phyloP scores from a whole-genome alignment of 1,140 invertebrate species.

The Dufourea novaeangliae region DNA sequence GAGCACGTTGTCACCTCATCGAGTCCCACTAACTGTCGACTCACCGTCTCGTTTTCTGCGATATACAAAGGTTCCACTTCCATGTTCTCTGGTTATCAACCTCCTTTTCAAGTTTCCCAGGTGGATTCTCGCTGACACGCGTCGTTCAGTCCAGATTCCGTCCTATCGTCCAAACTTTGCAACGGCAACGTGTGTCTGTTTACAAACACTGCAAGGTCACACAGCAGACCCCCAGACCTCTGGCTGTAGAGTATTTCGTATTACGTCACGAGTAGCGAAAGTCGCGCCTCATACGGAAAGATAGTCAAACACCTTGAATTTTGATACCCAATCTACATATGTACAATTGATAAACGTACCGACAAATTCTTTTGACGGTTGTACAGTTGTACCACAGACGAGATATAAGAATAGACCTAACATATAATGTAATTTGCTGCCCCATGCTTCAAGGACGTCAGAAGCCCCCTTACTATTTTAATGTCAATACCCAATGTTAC shows the following conservation, averaged over 20 bases:
- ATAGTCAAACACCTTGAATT: not conserved
- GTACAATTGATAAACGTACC: not conserved
- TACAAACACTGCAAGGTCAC: conserved; percentile 81
- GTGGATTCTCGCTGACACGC: conserved; percentile 23
- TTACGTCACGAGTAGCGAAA: conserved; percentile 70
- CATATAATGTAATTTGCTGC: too few relatives aligned
- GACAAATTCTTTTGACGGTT: too few relatives aligned
- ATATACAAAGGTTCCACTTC: conserved; percentile 76
- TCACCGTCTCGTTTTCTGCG: conserved; percentile 78
- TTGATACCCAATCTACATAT: too few relatives aligned
- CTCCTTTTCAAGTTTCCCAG: not conserved
- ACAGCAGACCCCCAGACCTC: conserved; percentile 72
- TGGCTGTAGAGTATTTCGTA: conserved; percentile 47
- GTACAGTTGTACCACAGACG: too few relatives aligned
- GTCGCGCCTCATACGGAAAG: conserved; percentile 27
- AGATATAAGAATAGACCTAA: too few relatives aligned
- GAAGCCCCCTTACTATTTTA: too few relatives aligned
- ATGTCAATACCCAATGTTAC: too few relatives aligned
- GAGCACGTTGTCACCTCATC: conserved; percentile 58
- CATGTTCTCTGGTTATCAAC: conserved; percentile 55
- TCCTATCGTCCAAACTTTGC: conserved; percentile 51
- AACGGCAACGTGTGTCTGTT: conserved; percentile 80
- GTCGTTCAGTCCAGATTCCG: conserved; percentile 40
- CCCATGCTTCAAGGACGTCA: too few relatives aligned
- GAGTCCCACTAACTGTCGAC: conserved; percentile 52